phyloP scores from a whole-genome alignment of 2,113 vertebrate species.

The Melanocharis versteri region DNA sequence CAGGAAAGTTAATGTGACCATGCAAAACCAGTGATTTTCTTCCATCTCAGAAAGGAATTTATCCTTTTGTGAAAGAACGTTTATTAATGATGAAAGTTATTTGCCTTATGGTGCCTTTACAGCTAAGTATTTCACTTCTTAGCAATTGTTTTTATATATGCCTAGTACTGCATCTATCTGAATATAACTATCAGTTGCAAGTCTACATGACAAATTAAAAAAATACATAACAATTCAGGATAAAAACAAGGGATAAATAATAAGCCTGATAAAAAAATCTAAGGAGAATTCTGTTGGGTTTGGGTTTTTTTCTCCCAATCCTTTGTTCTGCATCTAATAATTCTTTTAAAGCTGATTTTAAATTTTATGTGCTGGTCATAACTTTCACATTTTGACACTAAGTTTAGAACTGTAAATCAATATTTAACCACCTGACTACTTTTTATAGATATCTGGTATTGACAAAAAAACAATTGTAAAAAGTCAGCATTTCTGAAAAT shows the following conservation, averaged over 20 bases:
- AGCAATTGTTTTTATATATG: not conserved
- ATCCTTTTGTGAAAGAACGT: not conserved
- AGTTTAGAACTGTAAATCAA: not conserved
- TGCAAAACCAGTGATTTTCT: not conserved
- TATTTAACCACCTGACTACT: not conserved
- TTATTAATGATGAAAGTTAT: not conserved
- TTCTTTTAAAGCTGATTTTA: not conserved
- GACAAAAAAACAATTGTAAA: not conserved
- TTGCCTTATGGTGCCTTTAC: not conserved
- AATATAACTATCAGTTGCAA: not conserved
- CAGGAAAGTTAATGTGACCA: not conserved
- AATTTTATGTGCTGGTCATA: not conserved
- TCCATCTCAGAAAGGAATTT: not conserved
- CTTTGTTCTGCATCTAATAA: not conserved
- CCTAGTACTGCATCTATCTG: not conserved
- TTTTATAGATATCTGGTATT: not conserved
- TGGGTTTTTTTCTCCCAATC: accelerated
- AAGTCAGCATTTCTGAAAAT: not conserved
- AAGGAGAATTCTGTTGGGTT: not conserved
- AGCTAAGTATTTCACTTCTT: not conserved
- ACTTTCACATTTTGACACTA: not conserved
- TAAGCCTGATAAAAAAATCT: not conserved
- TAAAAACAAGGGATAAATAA: not conserved
- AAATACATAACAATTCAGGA: not conserved
- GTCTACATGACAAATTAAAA: not conserved